Evolutionary conservation across 2,113 vertebrate species (phyloP).

Genomic region (Heloderma charlesbogerti): DNA sequence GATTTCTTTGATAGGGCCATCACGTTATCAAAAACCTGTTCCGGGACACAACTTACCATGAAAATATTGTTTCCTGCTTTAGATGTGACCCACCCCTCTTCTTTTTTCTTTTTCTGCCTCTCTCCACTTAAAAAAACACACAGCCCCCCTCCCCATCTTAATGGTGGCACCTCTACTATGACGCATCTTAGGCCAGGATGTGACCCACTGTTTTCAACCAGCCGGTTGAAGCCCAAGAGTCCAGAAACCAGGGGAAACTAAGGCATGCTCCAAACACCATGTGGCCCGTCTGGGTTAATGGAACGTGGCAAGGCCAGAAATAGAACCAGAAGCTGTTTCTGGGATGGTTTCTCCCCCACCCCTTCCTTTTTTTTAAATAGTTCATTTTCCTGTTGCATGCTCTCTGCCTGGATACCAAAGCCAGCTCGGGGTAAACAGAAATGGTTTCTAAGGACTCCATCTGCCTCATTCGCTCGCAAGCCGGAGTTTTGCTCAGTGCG

Average conservation of each 20-base stretch:
- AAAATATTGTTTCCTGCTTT: background rate
- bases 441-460: conserved; percentile 58
- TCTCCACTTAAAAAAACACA: background rate
- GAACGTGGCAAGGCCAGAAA: conserved; percentile 65
- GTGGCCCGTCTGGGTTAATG: conserved; percentile 57
- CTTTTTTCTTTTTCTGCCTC: background rate
- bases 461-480: conserved; percentile 63
- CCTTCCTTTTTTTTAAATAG: background rate
- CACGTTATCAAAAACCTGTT: no score
- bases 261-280: background rate
- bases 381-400: conserved; percentile 72
- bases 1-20: no score
- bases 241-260: background rate
- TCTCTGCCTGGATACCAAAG: conserved; percentile 75
- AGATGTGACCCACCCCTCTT: background rate
- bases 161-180: no score
- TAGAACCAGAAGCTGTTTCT: conserved; percentile 65
- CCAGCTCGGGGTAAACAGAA: conserved; percentile 75
- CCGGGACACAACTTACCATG: no score
- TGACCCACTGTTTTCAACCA: background rate
- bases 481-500: conserved; percentile 27
- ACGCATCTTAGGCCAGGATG: background rate
- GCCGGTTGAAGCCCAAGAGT: background rate
- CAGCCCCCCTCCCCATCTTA: no score
- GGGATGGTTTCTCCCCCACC: background rate